Percentiles rank a stretch among this genome's conserved stretches.
These are phyloP conservation scores for Hydrochoerus hydrochaeris DNA, from an alignment of 2,113 vertebrate genomes.

Conservation along the genomic window DNA sequence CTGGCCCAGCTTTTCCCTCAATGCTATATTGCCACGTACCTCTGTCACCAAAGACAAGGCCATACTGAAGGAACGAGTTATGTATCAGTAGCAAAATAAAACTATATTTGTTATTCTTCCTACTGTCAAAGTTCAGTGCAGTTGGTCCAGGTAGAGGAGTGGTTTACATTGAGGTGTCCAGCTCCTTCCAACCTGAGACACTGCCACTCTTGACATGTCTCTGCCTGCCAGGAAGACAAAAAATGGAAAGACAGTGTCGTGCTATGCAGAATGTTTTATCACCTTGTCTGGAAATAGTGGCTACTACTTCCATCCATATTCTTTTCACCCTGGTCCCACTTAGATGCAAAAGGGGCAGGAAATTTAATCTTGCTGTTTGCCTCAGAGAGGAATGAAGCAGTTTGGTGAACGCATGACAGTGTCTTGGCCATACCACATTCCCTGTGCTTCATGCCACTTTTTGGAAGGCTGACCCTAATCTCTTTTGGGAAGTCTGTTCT, in stretches of 20 bases:
- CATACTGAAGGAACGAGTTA: neutral
- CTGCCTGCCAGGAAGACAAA: neutral
- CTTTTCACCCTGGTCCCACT: conserved; percentile 24
- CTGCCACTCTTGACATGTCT: neutral
- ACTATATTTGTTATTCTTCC: neutral
- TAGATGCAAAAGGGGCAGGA: neutral
- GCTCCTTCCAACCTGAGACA: neutral
- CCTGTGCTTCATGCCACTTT: neutral
- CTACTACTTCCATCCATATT: neutral
- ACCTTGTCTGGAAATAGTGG: neutral
- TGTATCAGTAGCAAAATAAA: neutral
- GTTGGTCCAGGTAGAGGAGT: neutral
- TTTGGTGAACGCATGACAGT: neutral
- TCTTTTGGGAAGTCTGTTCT: neutral
- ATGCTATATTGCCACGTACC: fast-evolving
- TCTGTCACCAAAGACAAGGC: neutral
- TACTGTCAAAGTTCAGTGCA: neutral
- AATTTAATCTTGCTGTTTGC: neutral
- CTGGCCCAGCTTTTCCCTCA: neutral
- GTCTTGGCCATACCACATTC: neutral
- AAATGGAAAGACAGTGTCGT: neutral
- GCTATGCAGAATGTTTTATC: neutral
- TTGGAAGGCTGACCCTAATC: neutral
- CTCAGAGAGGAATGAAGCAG: neutral
- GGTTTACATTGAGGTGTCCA: neutral